A percentile compares a stretch with the other conserved stretches of the same genome.
phyloP scores from a whole-genome alignment of 2,888 invertebrate genomes.

The Caenorhabditis sulstoni region DNA sequence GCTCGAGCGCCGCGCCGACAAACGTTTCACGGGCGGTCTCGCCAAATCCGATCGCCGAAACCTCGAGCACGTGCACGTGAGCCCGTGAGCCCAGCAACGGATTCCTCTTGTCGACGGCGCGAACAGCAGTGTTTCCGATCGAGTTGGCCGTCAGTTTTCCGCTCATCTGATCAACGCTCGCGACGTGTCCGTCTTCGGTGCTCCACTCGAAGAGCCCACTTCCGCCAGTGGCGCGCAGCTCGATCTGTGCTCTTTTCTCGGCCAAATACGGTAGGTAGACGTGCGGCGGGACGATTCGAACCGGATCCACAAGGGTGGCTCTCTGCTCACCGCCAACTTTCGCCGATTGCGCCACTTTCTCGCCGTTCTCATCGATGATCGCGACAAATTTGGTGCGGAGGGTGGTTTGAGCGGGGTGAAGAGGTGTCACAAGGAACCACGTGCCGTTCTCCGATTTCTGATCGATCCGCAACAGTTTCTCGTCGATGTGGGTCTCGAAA shows the following conservation, averaged over 20 bases:
- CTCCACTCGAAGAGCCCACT: conserved; percentile 72
- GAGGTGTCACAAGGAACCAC: conserved; percentile 71
- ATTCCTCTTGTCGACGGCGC: conserved; percentile 71
- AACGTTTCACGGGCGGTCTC: conserved; percentile 73
- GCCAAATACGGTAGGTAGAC: conserved; percentile 72
- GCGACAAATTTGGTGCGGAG: conserved; percentile 65
- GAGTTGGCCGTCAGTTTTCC: conserved; percentile 65
- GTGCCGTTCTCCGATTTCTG: conserved; percentile 68
- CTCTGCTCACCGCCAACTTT: conserved; percentile 70
- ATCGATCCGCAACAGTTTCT: conserved; percentile 62
- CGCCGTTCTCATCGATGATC: conserved; percentile 63
- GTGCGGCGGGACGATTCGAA: conserved; percentile 65
- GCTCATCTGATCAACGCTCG: conserved; percentile 59
- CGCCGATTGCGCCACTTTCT: conserved; percentile 50
- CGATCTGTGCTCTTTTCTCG: conserved; percentile 48
- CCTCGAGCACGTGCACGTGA: conserved; percentile 68
- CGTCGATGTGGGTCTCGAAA: conserved; percentile 69
- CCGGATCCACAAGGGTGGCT: conserved; percentile 69
- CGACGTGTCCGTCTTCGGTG: conserved; percentile 61
- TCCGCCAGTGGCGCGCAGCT: conserved; percentile 67
- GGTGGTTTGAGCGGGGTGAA: conserved; percentile 61
- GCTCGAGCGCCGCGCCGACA: conserved; percentile 62
- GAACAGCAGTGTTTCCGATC: conserved; percentile 67
- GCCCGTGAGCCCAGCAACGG: conserved; percentile 56
- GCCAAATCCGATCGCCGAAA: conserved; percentile 69